A percentile compares a stretch with the other conserved stretches of the same genome.
Conservation (phyloP, 2,797 vertebrate species). For the Tenualosa thibaudeaui region DNA sequence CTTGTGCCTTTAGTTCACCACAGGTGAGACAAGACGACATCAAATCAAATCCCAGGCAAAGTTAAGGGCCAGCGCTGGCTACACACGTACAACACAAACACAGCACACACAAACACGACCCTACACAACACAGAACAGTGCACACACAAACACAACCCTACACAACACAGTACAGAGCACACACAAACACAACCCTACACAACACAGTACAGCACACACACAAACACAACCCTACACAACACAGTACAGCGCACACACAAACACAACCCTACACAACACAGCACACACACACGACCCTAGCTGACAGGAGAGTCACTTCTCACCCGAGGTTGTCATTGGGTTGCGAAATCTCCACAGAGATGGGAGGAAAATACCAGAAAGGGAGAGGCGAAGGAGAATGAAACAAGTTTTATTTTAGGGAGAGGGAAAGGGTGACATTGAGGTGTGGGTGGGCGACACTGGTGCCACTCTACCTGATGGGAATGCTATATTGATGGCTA, state of each 20-base stretch:
- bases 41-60: neutral
- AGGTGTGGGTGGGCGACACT: constrained; percentile 17
- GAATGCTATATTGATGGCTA: neutral
- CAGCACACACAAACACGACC: neutral
- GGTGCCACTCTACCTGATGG: neutral
- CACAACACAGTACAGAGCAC: neutral
- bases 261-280: too few species aligned
- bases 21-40: constrained; percentile 57
- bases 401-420: constrained; percentile 30
- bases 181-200: neutral
- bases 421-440: constrained; percentile 29
- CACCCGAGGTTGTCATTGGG: neutral
- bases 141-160: neutral
- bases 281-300: constrained; percentile 8
- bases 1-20: constrained; percentile 53
- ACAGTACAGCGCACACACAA: neutral
- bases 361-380: constrained; percentile 34
- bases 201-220: too few species aligned
- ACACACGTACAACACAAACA: neutral
- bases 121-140: neutral
- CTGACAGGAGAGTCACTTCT: neutral
- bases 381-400: constrained; percentile 37
- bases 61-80: neutral
- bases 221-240: too few species aligned
- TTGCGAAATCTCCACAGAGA: constrained; percentile 28